phyloP scores from a whole-genome alignment of 2,797 vertebrate species.

The Melanitta fusca region DNA sequence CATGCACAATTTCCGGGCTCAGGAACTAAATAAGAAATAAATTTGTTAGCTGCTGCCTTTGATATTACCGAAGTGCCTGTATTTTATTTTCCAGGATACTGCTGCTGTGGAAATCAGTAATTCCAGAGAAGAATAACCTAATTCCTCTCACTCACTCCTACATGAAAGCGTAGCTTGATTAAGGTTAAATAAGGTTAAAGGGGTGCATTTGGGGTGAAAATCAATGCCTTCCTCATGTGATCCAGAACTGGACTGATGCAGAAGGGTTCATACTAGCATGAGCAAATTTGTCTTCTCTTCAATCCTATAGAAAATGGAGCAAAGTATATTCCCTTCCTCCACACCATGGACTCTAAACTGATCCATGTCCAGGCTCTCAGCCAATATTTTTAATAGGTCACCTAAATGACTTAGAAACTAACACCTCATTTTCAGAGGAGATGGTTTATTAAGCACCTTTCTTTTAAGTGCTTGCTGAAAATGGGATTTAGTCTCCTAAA shows the following conservation, averaged over 20 bases:
- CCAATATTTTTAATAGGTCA: background rate
- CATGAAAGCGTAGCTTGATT: constrained; percentile 17
- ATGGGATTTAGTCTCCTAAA: background rate
- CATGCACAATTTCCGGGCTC: background rate
- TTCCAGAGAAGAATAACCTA: background rate
- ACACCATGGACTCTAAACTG: background rate
- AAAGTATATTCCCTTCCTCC: background rate
- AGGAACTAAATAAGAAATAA: background rate
- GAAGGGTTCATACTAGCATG: background rate
- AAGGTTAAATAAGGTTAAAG: background rate
- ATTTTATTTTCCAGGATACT: background rate
- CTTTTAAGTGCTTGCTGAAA: background rate
- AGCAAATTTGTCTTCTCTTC: background rate
- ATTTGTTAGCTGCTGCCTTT: background rate
- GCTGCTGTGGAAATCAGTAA: background rate
- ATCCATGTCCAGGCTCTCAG: background rate
- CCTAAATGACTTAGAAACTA: background rate
- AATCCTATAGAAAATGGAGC: background rate
- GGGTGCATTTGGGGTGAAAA: background rate
- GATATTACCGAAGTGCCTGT: background rate
- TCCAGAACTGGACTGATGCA: background rate
- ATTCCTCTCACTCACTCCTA: background rate
- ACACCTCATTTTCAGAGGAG: background rate
- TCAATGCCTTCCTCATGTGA: background rate
- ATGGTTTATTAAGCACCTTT: background rate